phyloP scores from a whole-genome alignment of 1,140 invertebrate genomes.

The Bursaphelenchus mucronatus region DNA sequence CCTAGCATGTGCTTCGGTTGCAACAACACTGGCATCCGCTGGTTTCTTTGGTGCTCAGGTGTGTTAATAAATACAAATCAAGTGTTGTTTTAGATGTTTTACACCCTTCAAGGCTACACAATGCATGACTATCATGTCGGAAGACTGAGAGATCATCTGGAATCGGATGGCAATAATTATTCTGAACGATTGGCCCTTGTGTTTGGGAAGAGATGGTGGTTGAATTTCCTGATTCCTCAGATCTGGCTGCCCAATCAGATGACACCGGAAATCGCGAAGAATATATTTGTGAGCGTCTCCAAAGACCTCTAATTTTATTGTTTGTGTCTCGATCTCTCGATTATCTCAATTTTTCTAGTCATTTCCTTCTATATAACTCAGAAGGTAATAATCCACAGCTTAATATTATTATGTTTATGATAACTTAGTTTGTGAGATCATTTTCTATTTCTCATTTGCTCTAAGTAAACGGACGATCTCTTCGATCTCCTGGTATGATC shows the following conservation, averaged over 20 bases:
- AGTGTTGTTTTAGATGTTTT: constrained; percentile 37
- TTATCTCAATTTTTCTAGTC: constrained; percentile 8
- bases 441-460: no score
- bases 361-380: neutral
- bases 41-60: constrained; percentile 46
- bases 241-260: constrained; percentile 45
- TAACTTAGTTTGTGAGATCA: no score
- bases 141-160: constrained; percentile 26
- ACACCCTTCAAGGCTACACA: constrained; percentile 46
- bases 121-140: constrained; percentile 46
- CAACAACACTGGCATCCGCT: constrained; percentile 29
- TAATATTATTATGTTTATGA: no score
- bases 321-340: constrained; percentile 4
- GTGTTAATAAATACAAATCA: neutral
- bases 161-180: constrained; percentile 41
- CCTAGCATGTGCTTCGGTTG: constrained; percentile 27
- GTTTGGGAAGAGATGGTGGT: constrained; percentile 39
- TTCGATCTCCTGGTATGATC: no score
- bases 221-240: constrained; percentile 47
- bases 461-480: no score
- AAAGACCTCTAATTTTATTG: constrained; percentile 36
- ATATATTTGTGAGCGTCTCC: constrained; percentile 46
- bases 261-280: constrained; percentile 38
- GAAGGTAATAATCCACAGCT: no score
- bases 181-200: constrained; percentile 41